These are phyloP conservation scores for Cistogaster globosa DNA, from an alignment of 2,888 invertebrate species.

Conservation along the genomic window DNA sequence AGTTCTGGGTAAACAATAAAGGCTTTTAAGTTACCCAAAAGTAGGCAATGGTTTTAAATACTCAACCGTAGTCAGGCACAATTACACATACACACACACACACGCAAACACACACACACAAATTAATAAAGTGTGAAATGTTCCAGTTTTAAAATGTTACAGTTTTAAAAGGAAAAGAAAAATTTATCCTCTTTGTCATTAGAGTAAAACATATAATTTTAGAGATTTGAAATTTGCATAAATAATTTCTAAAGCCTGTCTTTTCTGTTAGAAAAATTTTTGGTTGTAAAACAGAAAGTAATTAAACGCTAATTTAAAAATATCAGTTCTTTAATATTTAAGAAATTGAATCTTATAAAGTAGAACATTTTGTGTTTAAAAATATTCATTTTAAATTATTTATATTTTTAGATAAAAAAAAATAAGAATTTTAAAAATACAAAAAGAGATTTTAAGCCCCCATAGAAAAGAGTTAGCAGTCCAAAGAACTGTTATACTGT, in stretches of 20 bases:
- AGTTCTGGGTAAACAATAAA: not conserved
- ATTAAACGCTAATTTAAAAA: not conserved
- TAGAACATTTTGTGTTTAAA: too few species aligned
- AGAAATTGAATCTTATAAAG: too few species aligned
- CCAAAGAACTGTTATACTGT: too few species aligned
- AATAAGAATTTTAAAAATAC: too few species aligned
- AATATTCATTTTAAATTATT: too few species aligned
- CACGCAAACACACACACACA: not conserved
- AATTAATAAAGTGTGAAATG: constrained; percentile 42
- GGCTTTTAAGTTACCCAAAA: not conserved
- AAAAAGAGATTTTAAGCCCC: too few species aligned
- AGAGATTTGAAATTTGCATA: not conserved
- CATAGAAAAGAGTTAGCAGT: too few species aligned
- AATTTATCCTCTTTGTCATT: not conserved
- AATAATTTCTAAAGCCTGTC: not conserved
- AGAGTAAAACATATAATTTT: not conserved
- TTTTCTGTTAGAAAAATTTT: not conserved
- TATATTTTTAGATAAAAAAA: too few species aligned
- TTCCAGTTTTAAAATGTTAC: constrained; percentile 15
- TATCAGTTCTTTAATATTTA: too few species aligned
- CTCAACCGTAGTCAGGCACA: not conserved
- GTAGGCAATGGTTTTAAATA: constrained; percentile 26
- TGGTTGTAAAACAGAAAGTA: not conserved
- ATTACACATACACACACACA: not conserved
- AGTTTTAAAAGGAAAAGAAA: not conserved